Evolutionary conservation across 2,113 vertebrate species (phyloP).

Genomic region (Gallinago jamesoni): DNA sequence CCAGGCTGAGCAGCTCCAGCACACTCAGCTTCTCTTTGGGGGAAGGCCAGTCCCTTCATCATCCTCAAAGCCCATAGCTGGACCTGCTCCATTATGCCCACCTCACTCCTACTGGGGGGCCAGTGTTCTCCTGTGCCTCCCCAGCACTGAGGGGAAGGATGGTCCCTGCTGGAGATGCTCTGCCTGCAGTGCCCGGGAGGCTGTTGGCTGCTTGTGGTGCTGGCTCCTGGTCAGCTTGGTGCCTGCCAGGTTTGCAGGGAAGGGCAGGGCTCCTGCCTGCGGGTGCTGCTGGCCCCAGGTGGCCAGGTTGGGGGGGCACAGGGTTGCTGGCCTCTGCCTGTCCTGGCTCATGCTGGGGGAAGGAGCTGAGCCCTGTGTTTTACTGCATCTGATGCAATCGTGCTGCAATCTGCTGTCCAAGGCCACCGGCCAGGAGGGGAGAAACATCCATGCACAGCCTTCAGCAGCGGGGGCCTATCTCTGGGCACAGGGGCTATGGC

Average conservation of each 20-base stretch:
- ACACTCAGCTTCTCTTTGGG: background rate
- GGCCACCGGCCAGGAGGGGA: fast-evolving
- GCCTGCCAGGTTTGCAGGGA: background rate
- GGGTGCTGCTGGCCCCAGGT: fast-evolving
- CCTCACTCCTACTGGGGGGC: fast-evolving
- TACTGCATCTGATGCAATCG: background rate
- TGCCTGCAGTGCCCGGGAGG: background rate
- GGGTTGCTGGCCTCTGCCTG: background rate
- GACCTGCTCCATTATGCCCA: background rate
- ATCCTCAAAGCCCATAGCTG: background rate
- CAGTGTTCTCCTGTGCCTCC: background rate
- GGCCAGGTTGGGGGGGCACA: background rate
- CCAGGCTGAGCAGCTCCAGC: background rate
- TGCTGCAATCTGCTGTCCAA: background rate
- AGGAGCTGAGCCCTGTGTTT: background rate
- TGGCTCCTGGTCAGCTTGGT: background rate
- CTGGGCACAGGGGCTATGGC: fast-evolving
- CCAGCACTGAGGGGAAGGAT: background rate
- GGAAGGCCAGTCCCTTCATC: background rate
- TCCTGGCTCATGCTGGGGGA: fast-evolving
- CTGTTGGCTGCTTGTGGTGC: fast-evolving
- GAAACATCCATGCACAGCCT: fast-evolving
- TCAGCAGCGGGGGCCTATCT: fast-evolving
- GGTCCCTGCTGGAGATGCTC: background rate
- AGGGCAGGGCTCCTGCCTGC: background rate